Evolutionary conservation across 1,140 invertebrate species (phyloP), one percentile per base, ranked within the genome.

Genomic region (Melipona quadrifasciata): DNA sequence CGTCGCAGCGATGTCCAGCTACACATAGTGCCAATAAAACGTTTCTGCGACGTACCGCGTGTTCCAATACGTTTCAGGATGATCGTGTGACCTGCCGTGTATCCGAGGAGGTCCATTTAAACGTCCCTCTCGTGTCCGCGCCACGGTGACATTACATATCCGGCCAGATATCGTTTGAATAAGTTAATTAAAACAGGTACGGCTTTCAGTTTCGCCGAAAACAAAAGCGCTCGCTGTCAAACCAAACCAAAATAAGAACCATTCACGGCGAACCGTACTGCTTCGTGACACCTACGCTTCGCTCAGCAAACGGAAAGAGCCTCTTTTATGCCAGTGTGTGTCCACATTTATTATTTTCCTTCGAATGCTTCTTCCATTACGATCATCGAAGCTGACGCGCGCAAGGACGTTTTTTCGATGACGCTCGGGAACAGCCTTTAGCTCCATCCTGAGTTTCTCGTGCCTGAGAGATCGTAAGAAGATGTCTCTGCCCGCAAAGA

Each of bases 131-230:
- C 82, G 76, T 61, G 87, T 90, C 87, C 58, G 57, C 86, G 75
- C 58, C 39, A 47, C 67, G 84, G 79, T 91, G 93, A 93, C 93
- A 93, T 91, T 89, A 93, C 91, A 92, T 94, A 93, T 94, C 93
- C 94, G 91, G 93, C 86, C 70, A 77, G 88, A 83, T 89, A 91
- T 90, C 76, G 75, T 70, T 84, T 95, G 94, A 94, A 94, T 94
- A 92, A 93, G 94, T 92, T 93, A 95, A 95, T 95, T 94, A 92
- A 84, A 91, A 91, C 93, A 93, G 93, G 93, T 93, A 93, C 85
- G 89, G 88, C 88, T 91, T 91, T 92, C 86, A 86, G 80, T 87
- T 89, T 70, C 51, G 57, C n/a, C 51, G 65, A 87, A 92, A 87
- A 94, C 93, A 94, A 94, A 91, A 88, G 77, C 75, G 77, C 67